Evolutionary conservation across 2,888 invertebrate genomes (phyloP).

Genomic region (Conops quadrifasciatus): DNA sequence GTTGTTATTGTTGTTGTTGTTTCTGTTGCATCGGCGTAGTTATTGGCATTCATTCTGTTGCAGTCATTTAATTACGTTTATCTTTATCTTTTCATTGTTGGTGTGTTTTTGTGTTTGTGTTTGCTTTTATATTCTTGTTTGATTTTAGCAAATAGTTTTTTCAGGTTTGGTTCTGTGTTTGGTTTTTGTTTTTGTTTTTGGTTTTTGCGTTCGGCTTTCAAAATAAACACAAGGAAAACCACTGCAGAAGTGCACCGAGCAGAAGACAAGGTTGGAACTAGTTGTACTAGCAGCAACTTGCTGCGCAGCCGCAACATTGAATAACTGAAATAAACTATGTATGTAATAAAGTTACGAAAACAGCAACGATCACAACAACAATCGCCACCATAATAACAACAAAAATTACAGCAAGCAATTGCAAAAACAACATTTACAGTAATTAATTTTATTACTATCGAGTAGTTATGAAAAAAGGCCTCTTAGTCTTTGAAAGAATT

Average conservation of each 20-base stretch:
- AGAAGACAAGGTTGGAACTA: constrained; percentile 35
- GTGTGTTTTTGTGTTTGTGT: background rate
- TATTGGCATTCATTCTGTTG: constrained; percentile 7
- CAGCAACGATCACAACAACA: constrained; percentile 9
- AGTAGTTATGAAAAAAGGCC: no score
- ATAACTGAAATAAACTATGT: background rate
- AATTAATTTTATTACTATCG: no score
- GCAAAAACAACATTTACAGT: no score
- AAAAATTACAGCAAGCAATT: background rate
- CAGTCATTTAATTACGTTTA: constrained; percentile 30
- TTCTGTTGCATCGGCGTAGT: constrained; percentile 9
- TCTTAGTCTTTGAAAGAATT: no score
- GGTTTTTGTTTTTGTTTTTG: background rate
- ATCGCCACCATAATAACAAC: background rate
- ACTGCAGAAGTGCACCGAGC: constrained; percentile 49
- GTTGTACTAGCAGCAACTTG: background rate
- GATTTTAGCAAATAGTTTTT: no score
- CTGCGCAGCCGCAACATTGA: constrained; percentile 12
- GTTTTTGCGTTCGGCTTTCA: constrained; percentile 9
- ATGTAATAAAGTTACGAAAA: background rate
- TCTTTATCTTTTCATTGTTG: background rate
- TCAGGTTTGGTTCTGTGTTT: background rate
- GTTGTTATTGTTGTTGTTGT: background rate
- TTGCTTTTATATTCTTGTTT: no score
- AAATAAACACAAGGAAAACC: constrained; percentile 64